These are phyloP conservation scores for Netelia inedita DNA, from an alignment of 2,888 invertebrate species.

Conservation along the genomic window DNA sequence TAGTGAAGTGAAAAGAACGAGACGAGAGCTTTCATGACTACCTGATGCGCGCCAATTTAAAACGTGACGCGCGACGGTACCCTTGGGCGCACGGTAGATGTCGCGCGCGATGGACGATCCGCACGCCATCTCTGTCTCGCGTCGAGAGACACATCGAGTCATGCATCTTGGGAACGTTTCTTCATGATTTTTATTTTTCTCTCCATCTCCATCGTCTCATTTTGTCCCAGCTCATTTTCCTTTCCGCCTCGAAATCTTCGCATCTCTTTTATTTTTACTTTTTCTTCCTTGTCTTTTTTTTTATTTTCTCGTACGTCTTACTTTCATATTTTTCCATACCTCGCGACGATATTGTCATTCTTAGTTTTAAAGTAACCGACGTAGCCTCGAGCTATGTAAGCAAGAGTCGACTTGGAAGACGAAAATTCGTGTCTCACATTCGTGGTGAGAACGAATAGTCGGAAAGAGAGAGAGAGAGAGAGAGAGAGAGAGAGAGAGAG, in stretches of 20 bases:
- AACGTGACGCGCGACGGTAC: conserved; percentile 36
- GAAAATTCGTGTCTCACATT: background rate
- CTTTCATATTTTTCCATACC: conserved; percentile 47
- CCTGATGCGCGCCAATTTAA: conserved; percentile 77
- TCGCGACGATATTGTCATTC: conserved; percentile 74
- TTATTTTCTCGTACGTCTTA: conserved; percentile 33
- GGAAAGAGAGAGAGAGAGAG: conserved; percentile 18
- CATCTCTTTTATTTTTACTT: conserved; percentile 50
- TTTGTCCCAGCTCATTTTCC: conserved; percentile 16
- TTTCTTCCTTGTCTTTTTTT: conserved; percentile 28
- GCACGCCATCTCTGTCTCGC: too few species aligned
- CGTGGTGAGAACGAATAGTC: background rate
- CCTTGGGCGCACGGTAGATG: conserved; percentile 21
- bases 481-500: conserved; percentile 10
- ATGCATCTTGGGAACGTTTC: conserved; percentile 1
- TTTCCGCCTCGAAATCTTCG: conserved; percentile 21
- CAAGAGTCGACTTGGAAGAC: conserved; percentile 47
- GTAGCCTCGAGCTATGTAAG: conserved; percentile 61
- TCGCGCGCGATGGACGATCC: too few species aligned
- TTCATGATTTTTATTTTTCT: conserved; percentile 29
- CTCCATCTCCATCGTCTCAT: conserved; percentile 11
- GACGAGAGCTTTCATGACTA: conserved; percentile 73
- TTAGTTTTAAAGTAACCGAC: conserved; percentile 74
- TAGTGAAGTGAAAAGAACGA: conserved; percentile 21
- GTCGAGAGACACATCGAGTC: background rate